Percentiles rank a stretch among this genome's conserved stretches.
Evolutionary conservation across 2,888 invertebrate species (phyloP).

Genomic region (Drosophila sordidula): DNA sequence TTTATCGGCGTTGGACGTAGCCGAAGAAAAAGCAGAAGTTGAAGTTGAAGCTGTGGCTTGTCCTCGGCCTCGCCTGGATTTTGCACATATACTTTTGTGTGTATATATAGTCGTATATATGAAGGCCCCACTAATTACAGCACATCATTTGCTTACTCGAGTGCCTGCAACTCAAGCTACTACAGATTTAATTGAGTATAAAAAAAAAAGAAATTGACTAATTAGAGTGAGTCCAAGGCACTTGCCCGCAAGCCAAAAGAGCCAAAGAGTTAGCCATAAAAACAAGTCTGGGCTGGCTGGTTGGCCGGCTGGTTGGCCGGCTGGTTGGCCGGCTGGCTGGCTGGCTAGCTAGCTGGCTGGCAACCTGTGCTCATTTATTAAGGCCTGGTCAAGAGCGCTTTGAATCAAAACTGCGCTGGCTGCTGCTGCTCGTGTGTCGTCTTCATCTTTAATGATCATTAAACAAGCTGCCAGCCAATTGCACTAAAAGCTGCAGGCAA

Average conservation of each 20-base stretch:
- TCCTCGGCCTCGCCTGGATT: conserved; percentile 28
- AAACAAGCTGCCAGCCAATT: conserved; percentile 78
- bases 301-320: background rate
- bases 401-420: conserved; percentile 70
- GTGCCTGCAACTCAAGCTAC: conserved; percentile 60
- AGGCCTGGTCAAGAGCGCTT: conserved; percentile 80
- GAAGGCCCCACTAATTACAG: conserved; percentile 73
- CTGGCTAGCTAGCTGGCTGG: conserved; percentile 15
- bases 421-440: conserved; percentile 65
- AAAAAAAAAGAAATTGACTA: conserved; percentile 73
- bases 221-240: conserved; percentile 78
- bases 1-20: conserved; percentile 63
- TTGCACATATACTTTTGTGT: conserved; percentile 15
- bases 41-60: conserved; percentile 12
- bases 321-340: background rate
- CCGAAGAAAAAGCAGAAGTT: conserved; percentile 13
- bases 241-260: conserved; percentile 71
- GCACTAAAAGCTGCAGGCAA: conserved; percentile 77
- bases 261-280: conserved; percentile 58
- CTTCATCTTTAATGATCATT: conserved; percentile 80
- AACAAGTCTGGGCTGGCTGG: conserved; percentile 60
- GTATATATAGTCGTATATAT: conserved; percentile 12
- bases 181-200: conserved; percentile 79
- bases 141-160: conserved; percentile 81
- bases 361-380: conserved; percentile 77